Evolutionary conservation across 2,113 vertebrate genomes (phyloP).

Genomic region (Ammospiza nelsoni): DNA sequence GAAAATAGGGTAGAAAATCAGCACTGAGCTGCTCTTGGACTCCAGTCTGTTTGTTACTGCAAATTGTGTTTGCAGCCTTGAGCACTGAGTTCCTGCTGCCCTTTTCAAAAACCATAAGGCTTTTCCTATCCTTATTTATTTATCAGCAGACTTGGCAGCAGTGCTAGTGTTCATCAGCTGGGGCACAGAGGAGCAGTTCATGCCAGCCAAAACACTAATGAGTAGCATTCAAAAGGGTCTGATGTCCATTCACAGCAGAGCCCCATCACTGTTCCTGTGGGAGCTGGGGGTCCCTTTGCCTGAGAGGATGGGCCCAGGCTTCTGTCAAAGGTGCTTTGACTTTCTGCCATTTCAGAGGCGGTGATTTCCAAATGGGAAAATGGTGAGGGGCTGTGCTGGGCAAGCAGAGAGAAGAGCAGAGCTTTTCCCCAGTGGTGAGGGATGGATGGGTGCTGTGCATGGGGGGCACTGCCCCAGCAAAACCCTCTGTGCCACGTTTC

Average conservation of each 20-base stretch:
- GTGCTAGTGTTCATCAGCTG: background rate
- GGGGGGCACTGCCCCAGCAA: background rate
- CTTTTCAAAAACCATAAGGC: background rate
- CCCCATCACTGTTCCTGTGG: background rate
- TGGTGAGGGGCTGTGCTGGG: background rate
- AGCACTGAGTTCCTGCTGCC: background rate
- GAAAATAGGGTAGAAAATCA: background rate
- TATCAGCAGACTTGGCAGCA: slow-evolving; percentile 5
- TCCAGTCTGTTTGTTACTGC: background rate
- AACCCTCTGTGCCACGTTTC: background rate
- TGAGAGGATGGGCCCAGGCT: background rate
- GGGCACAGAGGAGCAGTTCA: background rate
- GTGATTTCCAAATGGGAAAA: background rate
- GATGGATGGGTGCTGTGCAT: background rate
- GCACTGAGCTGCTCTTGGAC: background rate
- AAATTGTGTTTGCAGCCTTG: background rate
- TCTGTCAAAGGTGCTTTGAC: background rate
- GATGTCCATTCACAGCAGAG: background rate
- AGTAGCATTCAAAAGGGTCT: background rate
- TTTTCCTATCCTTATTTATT: background rate
- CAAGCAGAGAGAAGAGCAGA: background rate
- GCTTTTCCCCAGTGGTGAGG: rapidly evolving
- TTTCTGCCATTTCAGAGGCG: background rate
- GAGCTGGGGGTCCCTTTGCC: background rate
- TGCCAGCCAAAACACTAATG: background rate